Percentiles rank a stretch among this genome's conserved stretches.
phyloP scores from a whole-genome alignment of 2,888 invertebrate genomes.

The Drosophila pegasa region DNA sequence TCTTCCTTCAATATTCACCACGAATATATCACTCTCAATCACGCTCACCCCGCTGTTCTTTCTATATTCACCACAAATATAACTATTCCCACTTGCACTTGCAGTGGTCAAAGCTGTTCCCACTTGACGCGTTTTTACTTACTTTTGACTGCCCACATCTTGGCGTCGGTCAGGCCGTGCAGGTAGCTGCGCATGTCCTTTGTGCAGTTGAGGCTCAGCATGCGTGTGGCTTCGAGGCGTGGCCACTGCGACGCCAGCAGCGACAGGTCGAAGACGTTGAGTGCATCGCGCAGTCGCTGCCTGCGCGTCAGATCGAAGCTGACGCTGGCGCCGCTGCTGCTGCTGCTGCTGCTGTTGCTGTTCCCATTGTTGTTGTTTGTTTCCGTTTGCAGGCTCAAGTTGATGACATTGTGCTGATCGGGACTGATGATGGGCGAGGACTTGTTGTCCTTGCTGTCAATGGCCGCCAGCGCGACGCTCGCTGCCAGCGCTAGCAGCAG shows the following conservation, averaged over 20 bases:
- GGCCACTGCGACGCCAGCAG: conserved; percentile 81
- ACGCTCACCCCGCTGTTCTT: too few species aligned
- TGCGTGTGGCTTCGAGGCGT: conserved; percentile 50
- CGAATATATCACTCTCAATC: too few species aligned
- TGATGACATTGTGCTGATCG: conserved; percentile 69
- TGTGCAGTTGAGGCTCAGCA: conserved; percentile 80
- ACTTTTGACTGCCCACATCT: conserved; percentile 85
- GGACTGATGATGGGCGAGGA: conserved; percentile 27
- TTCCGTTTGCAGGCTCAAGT: conserved; percentile 64
- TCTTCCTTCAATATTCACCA: too few species aligned
- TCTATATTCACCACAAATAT: neutral
- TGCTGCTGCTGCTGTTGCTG: neutral
- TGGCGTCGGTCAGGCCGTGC: conserved; percentile 76
- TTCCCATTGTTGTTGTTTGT: conserved; percentile 6
- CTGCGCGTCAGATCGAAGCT: conserved; percentile 71
- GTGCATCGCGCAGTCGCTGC: conserved; percentile 80
- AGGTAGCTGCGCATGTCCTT: conserved; percentile 83
- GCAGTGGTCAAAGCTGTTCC: neutral
- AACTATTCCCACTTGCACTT: neutral
- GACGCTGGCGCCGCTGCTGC: conserved; percentile 5
- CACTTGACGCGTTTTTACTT: conserved; percentile 57
- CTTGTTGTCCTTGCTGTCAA: conserved; percentile 66
- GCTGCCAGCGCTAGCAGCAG: conserved; percentile 35
- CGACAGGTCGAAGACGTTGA: conserved; percentile 83
- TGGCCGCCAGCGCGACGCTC: conserved; percentile 59